A percentile compares a stretch with the other conserved stretches of the same genome.
phyloP scores from a whole-genome alignment of 2,888 invertebrate genomes.

The Coenonympha glycerion region DNA sequence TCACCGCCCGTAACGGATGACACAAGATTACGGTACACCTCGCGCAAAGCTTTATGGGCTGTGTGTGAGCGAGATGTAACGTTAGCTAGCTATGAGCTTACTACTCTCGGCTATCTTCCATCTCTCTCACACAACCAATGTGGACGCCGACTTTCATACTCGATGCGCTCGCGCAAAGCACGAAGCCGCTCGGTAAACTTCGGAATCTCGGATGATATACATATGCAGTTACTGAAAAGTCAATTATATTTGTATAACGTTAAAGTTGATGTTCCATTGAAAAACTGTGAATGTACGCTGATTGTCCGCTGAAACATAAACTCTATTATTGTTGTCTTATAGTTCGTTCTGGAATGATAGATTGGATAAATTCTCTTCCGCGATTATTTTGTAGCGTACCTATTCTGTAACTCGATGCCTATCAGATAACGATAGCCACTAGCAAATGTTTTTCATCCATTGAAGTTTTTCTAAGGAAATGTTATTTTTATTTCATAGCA shows the following conservation, averaged over 20 bases:
- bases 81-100: no score
- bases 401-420: no score
- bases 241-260: background rate
- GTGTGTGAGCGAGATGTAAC: no score
- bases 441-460: no score
- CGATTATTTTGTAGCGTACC: no score
- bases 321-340: background rate
- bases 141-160: constrained; percentile 54
- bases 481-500: no score
- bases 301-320: background rate
- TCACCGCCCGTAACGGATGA: constrained; percentile 70
- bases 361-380: background rate
- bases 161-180: constrained; percentile 40
- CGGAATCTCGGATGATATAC: constrained; percentile 38
- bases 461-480: no score
- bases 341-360: background rate
- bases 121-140: background rate
- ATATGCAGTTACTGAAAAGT: background rate
- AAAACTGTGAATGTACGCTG: background rate
- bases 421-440: no score
- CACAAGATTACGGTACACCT: constrained; percentile 74
- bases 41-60: no score
- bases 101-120: no score
- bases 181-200: constrained; percentile 34
- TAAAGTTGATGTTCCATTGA: background rate